Evolutionary conservation across 2,113 vertebrate species (phyloP).

Genomic region (Monarcha castaneiventris): DNA sequence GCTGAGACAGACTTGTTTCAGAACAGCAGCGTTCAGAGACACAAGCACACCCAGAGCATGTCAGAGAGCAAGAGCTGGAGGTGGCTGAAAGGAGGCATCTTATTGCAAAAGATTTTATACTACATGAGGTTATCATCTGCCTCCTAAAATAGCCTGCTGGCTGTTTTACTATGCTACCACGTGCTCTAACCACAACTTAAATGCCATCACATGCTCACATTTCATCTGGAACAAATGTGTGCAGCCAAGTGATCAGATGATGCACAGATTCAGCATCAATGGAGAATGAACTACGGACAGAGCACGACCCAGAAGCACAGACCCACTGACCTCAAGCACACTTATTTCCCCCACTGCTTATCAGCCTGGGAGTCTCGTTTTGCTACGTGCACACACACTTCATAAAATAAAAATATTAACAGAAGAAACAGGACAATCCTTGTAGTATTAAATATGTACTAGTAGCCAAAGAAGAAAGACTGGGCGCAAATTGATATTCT

Average conservation of each 20-base stretch:
- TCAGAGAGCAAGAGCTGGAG: not conserved
- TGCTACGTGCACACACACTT: not conserved
- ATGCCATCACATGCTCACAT: slow-evolving; percentile 38
- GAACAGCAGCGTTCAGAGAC: not conserved
- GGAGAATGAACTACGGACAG: not conserved
- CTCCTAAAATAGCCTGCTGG: slow-evolving; percentile 45
- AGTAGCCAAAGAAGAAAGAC: not conserved
- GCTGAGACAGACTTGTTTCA: not conserved
- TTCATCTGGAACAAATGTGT: slow-evolving; percentile 47
- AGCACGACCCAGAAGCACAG: not conserved
- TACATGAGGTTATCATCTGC: slow-evolving; percentile 36
- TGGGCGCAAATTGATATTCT: not conserved
- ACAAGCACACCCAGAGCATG: not conserved
- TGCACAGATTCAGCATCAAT: not conserved
- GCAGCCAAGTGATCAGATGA: slow-evolving; percentile 17
- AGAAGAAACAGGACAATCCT: not conserved
- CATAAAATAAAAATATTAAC: not conserved
- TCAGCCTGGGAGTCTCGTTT: not conserved
- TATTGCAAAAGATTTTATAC: not conserved
- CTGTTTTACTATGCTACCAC: slow-evolving; percentile 20
- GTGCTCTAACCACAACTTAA: slow-evolving; percentile 25
- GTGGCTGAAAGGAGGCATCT: not conserved
- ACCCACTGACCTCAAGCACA: not conserved
- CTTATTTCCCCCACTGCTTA: not conserved
- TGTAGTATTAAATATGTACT: not conserved